Base-by-base conservation (phyloP, 2,888 invertebrate species). In the Drosophila histrio region DNA sequence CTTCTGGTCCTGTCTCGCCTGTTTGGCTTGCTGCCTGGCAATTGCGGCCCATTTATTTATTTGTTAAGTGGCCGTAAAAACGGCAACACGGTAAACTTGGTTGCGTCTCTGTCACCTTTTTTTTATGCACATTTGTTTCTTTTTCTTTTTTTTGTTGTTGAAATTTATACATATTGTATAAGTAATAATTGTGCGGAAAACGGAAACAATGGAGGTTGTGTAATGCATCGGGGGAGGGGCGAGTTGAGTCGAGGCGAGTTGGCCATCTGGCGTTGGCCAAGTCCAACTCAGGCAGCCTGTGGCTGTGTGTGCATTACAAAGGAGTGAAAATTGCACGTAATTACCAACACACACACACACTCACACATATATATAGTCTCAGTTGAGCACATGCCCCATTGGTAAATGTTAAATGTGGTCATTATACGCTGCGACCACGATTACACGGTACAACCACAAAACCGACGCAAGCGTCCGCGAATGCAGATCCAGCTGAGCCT, bases 131-230 rank as follows among this genome's bases (percentile, higher is more conserved):
- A 36, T 71, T 65, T 62, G 60, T 44, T 50, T 38, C 50, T 28
- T 68, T 69, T 65, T 49, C 60, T 62, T 72, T 69, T 65, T 54
- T 68, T 68, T 49, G 43, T 41, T 53, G 61, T 68, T 54, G 15
- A 83, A 83, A 88, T 88, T 84, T 88, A 88, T 80, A 82, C 86
- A 85, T 87, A 87, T 83, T 83, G 87, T 86, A 72, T 87, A 83
- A 73, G 84, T 89, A 89, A 89, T 86, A 89, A 89, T 86, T 89
- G 85, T 89, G 83, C 86, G 85, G 85, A 86, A 86, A 87, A 89
- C 89, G 89, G 89, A 86, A 86, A 86, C 89, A 86, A 86, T 86
- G 85, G 85, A 89, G 80, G 83, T 88, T 88, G 89, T 87, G 85
- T 79, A 87, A 86, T 88, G 84, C 80, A 69, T 79, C 83, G 65